These are phyloP conservation scores for Heteromormyrus szaboi DNA, from an alignment of 2,797 vertebrate species.

Conservation along the genomic window DNA sequence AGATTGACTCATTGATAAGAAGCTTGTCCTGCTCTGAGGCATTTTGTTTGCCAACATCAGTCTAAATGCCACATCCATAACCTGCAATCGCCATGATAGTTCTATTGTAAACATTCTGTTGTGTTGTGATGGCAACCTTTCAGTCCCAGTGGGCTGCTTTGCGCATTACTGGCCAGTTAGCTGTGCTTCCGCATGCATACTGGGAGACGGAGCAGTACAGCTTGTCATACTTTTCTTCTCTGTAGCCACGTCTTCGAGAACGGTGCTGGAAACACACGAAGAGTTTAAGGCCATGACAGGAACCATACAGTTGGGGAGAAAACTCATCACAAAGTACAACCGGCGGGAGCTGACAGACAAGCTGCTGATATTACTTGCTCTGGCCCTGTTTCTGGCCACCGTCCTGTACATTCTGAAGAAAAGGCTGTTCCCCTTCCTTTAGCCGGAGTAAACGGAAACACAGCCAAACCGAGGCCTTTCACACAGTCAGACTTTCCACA, in stretches of 20 bases:
- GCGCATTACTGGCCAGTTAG: not conserved
- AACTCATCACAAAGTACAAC: conserved; percentile 96
- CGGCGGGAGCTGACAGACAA: conserved; percentile 91
- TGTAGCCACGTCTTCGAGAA: conserved; percentile 81
- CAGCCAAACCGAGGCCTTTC: not conserved
- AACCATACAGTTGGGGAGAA: conserved; percentile 87
- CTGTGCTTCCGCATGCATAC: not conserved
- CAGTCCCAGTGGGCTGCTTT: not conserved
- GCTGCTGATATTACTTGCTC: conserved; percentile 88
- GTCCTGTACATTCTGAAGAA: conserved; percentile 96
- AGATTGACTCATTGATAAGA: not conserved
- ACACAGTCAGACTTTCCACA: not conserved
- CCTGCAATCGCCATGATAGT: not conserved
- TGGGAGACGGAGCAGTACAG: not conserved
- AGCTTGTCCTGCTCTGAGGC: not conserved
- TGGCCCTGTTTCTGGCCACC: conserved; percentile 87
- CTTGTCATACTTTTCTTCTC: conserved; percentile 11
- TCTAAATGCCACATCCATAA: not conserved
- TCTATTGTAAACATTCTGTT: not conserved
- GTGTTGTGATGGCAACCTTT: not conserved
- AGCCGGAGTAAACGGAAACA: conserved; percentile 23
- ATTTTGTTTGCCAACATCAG: not conserved
- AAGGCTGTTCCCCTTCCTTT: conserved; percentile 88
- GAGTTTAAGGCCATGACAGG: conserved; percentile 97
- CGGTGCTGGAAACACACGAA: conserved; percentile 87